These are phyloP conservation scores for Ectemnius continuus DNA, from an alignment of 2,888 invertebrate species.

Conservation along the genomic window DNA sequence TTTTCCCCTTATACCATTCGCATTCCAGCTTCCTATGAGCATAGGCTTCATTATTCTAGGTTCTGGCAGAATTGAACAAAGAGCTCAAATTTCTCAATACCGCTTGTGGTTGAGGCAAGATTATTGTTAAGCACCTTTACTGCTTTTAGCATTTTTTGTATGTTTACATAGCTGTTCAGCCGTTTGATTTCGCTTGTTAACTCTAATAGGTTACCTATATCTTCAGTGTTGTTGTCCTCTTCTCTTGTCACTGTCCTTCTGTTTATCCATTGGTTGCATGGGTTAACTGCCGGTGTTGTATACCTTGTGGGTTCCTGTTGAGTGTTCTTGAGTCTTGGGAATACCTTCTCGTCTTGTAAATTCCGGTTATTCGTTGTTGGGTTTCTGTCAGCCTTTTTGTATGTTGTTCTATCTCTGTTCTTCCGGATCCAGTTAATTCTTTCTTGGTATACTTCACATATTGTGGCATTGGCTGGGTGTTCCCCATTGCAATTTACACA, in stretches of 20 bases:
- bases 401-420: neutral
- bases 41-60: neutral
- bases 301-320: no score
- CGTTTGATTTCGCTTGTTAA: neutral
- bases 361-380: no score
- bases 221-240: no score
- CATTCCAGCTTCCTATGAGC: neutral
- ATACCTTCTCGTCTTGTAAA: no score
- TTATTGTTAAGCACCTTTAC: neutral
- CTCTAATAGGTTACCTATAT: no score
- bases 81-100: conserved; percentile 4
- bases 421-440: neutral
- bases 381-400: no score
- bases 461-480: conserved; percentile 48
- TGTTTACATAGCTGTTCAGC: neutral
- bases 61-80: conserved; percentile 1
- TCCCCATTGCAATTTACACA: conserved; percentile 62
- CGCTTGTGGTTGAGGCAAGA: neutral
- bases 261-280: no score
- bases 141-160: conserved; percentile 4
- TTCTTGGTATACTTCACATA: conserved; percentile 7
- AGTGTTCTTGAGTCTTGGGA: no score
- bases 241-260: no score
- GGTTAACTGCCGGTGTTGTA: no score
- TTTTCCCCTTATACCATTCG: conserved; percentile 9